Conservation (phyloP, 2,888 invertebrate genomes). For the Stenodema calcarata region DNA sequence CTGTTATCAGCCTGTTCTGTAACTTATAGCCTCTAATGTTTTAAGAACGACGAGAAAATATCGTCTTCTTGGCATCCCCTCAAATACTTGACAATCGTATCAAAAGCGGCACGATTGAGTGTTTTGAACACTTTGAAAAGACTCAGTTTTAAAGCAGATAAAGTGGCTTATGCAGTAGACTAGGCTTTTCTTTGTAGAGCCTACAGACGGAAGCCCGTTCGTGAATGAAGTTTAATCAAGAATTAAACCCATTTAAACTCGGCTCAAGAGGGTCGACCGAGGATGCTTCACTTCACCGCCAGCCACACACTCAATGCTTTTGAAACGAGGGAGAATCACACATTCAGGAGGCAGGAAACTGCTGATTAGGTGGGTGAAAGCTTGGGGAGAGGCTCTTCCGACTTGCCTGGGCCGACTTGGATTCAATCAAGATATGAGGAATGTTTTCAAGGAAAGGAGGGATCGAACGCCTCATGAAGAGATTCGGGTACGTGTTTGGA, state of each 20-base stretch:
- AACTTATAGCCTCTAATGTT: too few relatives aligned
- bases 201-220: neutral
- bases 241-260: slow-evolving; percentile 43
- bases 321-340: neutral
- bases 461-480: slow-evolving; percentile 1
- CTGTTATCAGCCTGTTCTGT: too few relatives aligned
- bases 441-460: neutral
- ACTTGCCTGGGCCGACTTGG: neutral
- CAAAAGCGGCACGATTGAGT: neutral
- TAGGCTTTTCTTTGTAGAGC: neutral
- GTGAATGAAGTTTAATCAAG: slow-evolving; percentile 33
- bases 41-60: too few relatives aligned
- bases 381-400: neutral
- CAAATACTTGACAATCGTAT: neutral
- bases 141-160: neutral
- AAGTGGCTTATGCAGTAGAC: neutral
- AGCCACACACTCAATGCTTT: slow-evolving; percentile 26
- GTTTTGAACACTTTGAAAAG: neutral
- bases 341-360: neutral
- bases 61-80: too few relatives aligned
- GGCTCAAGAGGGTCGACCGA: slow-evolving; percentile 9
- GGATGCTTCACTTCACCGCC: neutral
- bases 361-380: slow-evolving; percentile 19
- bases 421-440: slow-evolving; percentile 18
- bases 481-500: neutral